Conservation (phyloP, 2,888 invertebrate species). For the Tupiocoris notatus region DNA sequence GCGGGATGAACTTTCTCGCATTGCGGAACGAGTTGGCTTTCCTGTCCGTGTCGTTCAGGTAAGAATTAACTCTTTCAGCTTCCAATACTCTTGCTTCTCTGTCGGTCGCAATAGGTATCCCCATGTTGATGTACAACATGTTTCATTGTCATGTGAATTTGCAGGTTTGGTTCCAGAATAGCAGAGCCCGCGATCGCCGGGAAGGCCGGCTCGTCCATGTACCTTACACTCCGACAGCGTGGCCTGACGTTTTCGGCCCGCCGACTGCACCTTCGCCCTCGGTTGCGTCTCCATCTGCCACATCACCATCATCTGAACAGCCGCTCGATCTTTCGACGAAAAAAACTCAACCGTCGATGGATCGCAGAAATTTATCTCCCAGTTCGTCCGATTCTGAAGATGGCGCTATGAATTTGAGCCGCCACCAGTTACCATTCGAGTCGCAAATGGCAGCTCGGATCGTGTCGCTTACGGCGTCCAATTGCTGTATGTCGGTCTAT, state of each 20-base stretch:
- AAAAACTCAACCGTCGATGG: conserved; percentile 57
- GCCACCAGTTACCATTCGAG: conserved; percentile 57
- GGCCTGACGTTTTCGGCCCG: background rate
- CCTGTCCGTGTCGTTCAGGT: conserved; percentile 71
- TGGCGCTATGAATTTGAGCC: conserved; percentile 73
- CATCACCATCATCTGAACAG: conserved; percentile 60
- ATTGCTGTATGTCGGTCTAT: conserved; percentile 51
- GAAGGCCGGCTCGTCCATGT: conserved; percentile 60
- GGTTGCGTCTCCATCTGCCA: background rate
- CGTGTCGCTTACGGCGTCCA: conserved; percentile 57
- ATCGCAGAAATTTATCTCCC: conserved; percentile 59
- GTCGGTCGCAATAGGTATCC: too few species aligned
- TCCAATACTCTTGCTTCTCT: too few species aligned
- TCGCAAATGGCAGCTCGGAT: conserved; percentile 58
- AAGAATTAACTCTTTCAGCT: background rate
- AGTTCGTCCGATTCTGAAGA: conserved; percentile 65
- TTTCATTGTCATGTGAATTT: background rate
- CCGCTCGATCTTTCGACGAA: conserved; percentile 90
- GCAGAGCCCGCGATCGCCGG: conserved; percentile 82
- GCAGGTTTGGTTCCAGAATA: conserved; percentile 92
- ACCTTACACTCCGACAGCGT: conserved; percentile 53
- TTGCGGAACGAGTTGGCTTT: conserved; percentile 71
- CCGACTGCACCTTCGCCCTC: conserved; percentile 42
- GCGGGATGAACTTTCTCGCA: conserved; percentile 86
- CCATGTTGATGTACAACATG: too few species aligned